Base-by-base conservation (phyloP, 2,797 vertebrate genomes). In the Syngnathus rostellatus region DNA sequence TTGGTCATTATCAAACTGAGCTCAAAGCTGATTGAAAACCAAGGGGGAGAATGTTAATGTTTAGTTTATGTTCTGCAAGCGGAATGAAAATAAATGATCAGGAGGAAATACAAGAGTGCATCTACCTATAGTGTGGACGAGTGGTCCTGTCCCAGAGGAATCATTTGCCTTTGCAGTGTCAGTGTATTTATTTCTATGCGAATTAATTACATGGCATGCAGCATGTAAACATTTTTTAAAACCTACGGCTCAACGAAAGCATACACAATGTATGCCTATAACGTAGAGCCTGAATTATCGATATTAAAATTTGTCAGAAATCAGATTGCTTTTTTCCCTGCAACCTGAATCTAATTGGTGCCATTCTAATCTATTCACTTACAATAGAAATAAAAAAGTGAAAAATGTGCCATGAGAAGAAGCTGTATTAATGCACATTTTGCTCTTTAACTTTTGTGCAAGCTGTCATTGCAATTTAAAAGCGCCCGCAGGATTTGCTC, bases 201-300 rank as follows among this genome's bases (percentile, higher is more conserved):
- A 62, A 61, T 41, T 59, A 11, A 64, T 31, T 17, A 31, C 31
- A 31, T 31, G 31, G 31, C 31, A 31, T 31, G 31, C 31, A 31
- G 31, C 40, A 41, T 41, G 40, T 70, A 19, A 67, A 71, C 51
- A 62, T 79, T 57, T 73, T 45, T 67, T 55, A 23, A 71, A 78
- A 62, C 60, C 64, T 51, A 21, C 5, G 57, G 58, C 66, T 64
- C 61, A 68, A 79, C 81, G 25, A 21, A 51, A 21, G 25, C 31
- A 76, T 81, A 83, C 71, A 84, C 73, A 73, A 74, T 84, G 86
- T 64, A 75, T 69, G 70, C 82, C 71, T 76, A 59, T 65, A 68
- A 72, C 55, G 72, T 77, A 72, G 76, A 45, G 37, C 19, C 62
- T 53, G 72, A 66, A 75, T 64, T 38, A 46, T 45, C 75, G 68